Evolutionary conservation across 2,797 vertebrate genomes (phyloP).

Genomic region (Pseudotriccus pelzelni): DNA sequence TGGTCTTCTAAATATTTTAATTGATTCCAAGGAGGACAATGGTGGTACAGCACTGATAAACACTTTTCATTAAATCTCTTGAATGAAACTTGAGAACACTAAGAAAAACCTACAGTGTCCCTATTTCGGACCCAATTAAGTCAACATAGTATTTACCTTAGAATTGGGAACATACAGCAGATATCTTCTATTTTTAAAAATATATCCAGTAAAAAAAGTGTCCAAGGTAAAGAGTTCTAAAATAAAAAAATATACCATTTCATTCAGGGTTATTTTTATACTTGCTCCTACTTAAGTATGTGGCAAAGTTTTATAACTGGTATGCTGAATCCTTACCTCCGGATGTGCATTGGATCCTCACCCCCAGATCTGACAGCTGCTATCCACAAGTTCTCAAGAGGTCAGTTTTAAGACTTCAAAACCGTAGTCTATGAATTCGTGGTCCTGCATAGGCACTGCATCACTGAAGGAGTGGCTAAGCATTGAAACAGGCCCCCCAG

Average conservation of each 20-base stretch:
- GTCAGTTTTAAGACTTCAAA: conserved; percentile 81
- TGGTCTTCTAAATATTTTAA: background rate
- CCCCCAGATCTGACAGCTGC: conserved; percentile 72
- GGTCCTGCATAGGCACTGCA: conserved; percentile 75
- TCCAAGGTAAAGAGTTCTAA: background rate
- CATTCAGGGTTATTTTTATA: background rate
- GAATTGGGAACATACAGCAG: background rate
- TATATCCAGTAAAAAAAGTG: background rate
- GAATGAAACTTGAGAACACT: background rate
- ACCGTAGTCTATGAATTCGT: conserved; percentile 73
- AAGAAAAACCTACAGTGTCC: background rate
- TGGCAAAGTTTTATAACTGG: background rate
- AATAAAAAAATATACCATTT: background rate
- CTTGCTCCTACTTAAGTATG: background rate
- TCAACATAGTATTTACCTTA: background rate
- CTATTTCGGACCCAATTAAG: background rate
- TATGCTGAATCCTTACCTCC: background rate
- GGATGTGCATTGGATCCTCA: conserved; percentile 63
- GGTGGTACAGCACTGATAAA: background rate
- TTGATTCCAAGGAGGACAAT: background rate
- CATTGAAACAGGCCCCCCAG: background rate
- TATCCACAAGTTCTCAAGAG: conserved; percentile 80
- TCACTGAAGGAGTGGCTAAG: background rate
- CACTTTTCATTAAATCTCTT: background rate
- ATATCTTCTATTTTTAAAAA: background rate